Percentiles rank a stretch among this genome's conserved stretches.
Conservation (phyloP, 1,140 invertebrate species). For the Drosophila novamexicana region DNA sequence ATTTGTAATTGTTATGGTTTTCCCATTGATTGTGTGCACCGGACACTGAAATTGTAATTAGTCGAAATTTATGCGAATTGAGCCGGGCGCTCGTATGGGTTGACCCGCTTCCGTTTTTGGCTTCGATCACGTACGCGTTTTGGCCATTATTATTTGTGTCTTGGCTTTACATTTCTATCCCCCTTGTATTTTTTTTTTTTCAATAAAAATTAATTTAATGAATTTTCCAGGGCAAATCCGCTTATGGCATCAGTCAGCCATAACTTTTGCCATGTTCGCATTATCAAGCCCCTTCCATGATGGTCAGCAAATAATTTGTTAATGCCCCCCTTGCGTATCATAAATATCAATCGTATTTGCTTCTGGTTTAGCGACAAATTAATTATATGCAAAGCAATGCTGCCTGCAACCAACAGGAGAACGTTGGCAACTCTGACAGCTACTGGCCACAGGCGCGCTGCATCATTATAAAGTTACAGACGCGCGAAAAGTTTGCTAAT, state of each 20-base stretch:
- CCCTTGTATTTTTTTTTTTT: conserved; percentile 20
- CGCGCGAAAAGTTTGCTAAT: conserved; percentile 56
- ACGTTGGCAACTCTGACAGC: conserved; percentile 16
- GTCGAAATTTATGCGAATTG: conserved; percentile 74
- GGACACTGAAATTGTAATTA: conserved; percentile 81
- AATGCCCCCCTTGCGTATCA: conserved; percentile 4
- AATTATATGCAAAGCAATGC: conserved; percentile 52
- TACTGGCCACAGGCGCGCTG: not conserved
- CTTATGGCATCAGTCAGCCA: conserved; percentile 61
- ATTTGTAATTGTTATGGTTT: conserved; percentile 73
- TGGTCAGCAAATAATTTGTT: conserved; percentile 24
- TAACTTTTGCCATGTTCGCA: conserved; percentile 35
- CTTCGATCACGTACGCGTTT: conserved; percentile 61
- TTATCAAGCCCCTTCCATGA: conserved; percentile 4
- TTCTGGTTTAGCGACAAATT: conserved; percentile 34
- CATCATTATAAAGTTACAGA: conserved; percentile 16
- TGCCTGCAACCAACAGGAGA: not conserved
- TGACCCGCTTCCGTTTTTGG: conserved; percentile 55
- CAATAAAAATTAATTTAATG: conserved; percentile 66
- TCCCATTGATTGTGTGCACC: conserved; percentile 60
- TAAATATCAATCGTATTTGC: conserved; percentile 8
- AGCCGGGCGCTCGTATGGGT: conserved; percentile 4
- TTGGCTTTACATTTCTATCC: conserved; percentile 18
- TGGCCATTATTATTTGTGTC: conserved; percentile 58
- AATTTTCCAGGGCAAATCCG: conserved; percentile 73